Base-by-base conservation (phyloP, 2,888 invertebrate genomes). In the Hydraecia micacea region DNA sequence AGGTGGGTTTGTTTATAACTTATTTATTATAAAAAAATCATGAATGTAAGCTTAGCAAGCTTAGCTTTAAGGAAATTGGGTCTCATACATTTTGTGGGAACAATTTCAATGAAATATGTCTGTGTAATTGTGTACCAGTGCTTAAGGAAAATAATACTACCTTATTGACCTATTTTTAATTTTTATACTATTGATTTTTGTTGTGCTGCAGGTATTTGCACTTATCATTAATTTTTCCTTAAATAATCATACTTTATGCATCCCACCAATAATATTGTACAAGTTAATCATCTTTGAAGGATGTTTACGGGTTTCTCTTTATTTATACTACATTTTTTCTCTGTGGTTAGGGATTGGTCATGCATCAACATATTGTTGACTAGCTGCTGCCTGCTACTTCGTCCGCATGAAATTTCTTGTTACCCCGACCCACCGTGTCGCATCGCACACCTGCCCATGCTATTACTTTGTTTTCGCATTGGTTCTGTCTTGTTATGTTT, bases 241-340 rank as follows among this genome's bases (percentile, higher is more conserved):
- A n/a, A 46, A 69, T 58, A 68, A 60, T 65, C n/a, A 69, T 36
- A 69, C 21, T 67, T 46, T 28, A 69, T n/a, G 15, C 28, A 49
- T 79, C 85, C 87, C 87, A 85, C 85, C 85, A 75, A 84, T 73
- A 62, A 70, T 63, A 49, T 68, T 70, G 39, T 84, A 72, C 58
- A 73, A 75, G 46, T 21, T 65, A 60, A 66, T 75, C 66, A 70
- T 67, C 42, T 49, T 49, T 63, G 28, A 73, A 68, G 58, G 76
- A 55, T 75, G 39, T 67, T 85, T 73, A 87, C 32, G 13, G 75
- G 85, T 74, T 85, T 76, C 25, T 62, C 55, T 74, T 62, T 84
- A 65, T 63, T 67, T 67, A 70, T 0, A 5, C 60, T 55, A 60
- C 25, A n/a, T n/a, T 68, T 75, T 46, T 81, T 62, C 60, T 70